Base-by-base conservation (phyloP, 1,140 invertebrate species). In the Battus philenor region DNA sequence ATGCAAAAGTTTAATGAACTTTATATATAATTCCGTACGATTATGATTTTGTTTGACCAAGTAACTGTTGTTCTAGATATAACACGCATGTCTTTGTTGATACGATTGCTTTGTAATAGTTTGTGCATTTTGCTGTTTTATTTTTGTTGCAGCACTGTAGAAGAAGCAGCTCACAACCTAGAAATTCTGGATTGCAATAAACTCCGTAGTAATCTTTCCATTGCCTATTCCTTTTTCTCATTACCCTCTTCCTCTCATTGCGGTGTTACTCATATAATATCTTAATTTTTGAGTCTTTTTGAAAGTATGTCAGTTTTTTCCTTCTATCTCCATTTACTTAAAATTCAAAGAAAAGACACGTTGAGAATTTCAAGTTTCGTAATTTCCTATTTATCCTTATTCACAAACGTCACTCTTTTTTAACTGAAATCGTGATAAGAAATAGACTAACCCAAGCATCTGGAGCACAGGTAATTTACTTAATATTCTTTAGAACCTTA, bases 81-180 rank as follows among this genome's bases (percentile, higher is more conserved):
- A 61, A 73, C 52, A 49, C 39, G 72, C 72, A 73, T 71, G 72
- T 52, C 18, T 6, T 55, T 18, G 47, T 46, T 47, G 41, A 45
- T 52, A 41, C 13, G 13, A 39, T 53, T 36, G 74, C 74, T 76
- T 78, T 33, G 30, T 60, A 64, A 74, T 68, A 68, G 67, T 71
- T 79, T 68, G 75, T 82, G 77, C 80, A 84, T 80, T 57, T 70
- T 76, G 75, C 63, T 64, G 71, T 81, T 77, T 70, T 72, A 51
- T 76, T 78, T 82, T 59, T 84, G 77, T 84, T 84, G 75, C 80
- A 84, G 80, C 60, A 56, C 72, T 54, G 73, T 77, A 76, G 50
- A 71, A 70, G 77, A 64, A 63, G 77, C 71, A 63, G 74, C 60
- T 67, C 71, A 56, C 59, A 72, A 62, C 61, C 64, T 66, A 67